phyloP scores from a whole-genome alignment of 2,113 vertebrate genomes.

The Ellobius talpinus region DNA sequence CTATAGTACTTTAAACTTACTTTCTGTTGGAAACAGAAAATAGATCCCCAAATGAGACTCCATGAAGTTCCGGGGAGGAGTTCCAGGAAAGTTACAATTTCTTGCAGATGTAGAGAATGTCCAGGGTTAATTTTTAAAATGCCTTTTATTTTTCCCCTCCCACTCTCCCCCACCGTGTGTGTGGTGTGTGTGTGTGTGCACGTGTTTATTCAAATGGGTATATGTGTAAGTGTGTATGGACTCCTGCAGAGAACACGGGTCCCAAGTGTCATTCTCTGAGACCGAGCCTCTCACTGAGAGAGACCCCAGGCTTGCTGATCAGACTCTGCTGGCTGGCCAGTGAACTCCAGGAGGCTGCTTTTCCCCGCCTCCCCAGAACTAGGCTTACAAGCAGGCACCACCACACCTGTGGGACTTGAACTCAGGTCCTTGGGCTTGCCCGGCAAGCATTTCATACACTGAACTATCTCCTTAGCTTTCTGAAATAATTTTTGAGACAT shows the following conservation, averaged over 20 bases:
- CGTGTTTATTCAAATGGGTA: background rate
- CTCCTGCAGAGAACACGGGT: background rate
- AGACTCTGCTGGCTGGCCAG: background rate
- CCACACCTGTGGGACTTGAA: background rate
- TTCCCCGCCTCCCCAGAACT: background rate
- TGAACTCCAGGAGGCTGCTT: background rate
- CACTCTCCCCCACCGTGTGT: background rate
- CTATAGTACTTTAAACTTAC: background rate
- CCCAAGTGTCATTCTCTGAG: background rate
- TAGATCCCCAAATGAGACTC: background rate
- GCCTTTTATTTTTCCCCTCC: background rate
- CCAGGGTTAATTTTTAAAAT: background rate
- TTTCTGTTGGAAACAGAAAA: background rate
- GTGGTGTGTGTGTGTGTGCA: background rate
- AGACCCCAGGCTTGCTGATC: background rate
- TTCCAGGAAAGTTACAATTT: conserved; percentile 18
- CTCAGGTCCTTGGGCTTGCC: background rate
- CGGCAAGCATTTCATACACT: background rate
- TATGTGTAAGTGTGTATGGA: background rate
- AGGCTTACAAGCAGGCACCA: background rate
- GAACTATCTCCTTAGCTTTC: background rate
- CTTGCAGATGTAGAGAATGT: background rate
- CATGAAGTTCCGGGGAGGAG: background rate
- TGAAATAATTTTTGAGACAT: background rate
- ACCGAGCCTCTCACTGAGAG: background rate